Evolutionary conservation across 2,888 invertebrate species (phyloP), one percentile per base, ranked within the genome.

Genomic region (Myopa testacea): DNA sequence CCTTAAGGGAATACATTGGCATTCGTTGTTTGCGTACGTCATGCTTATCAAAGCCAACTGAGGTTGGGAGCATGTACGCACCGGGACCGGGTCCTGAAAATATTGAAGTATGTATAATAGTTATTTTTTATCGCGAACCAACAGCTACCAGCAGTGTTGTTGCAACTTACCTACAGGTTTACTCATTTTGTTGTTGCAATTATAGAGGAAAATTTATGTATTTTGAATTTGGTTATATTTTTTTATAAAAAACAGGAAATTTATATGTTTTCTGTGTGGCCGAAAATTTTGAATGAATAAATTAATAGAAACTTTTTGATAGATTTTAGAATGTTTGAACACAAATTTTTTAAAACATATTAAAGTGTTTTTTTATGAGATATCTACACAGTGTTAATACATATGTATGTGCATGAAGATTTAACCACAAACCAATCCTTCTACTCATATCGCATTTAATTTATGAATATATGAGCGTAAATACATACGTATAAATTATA

Each of bases 1-100:
- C 79, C 38, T 87, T 88, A 74, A 89, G 86, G 6, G 89, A 86
- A 79, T 87, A 89, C 77, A 87, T 86, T 0, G 89, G 93, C 83
- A 90, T 88, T 52, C 92, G 89, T 74, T 88, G 87, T 68, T 89
- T 90, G 0, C 92, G 90, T 19, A 88, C 86, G 85, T 93, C 93
- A 84, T 93, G 93, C 6, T 90, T 87, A 0, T 90, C 86, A 81
- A 90, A 92, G 7, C 93, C 93, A 7, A 92, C 89, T 14, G 91
- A 89, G 3, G 92, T 84, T 34, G 92, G 92, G 63, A 93, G 86
- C 82, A 88, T 84, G 83, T 93, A 93, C 45, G 90, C 90, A 16
- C 90, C 91, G 19, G 93, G 93, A 73, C 93, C 93, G 81, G 93
- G 93, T 78, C 93, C 93, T 87, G 90, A 4, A 60, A 76, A 50